Evolutionary conservation across 2,888 invertebrate genomes (phyloP).

Genomic region (Lutraria lutraria): DNA sequence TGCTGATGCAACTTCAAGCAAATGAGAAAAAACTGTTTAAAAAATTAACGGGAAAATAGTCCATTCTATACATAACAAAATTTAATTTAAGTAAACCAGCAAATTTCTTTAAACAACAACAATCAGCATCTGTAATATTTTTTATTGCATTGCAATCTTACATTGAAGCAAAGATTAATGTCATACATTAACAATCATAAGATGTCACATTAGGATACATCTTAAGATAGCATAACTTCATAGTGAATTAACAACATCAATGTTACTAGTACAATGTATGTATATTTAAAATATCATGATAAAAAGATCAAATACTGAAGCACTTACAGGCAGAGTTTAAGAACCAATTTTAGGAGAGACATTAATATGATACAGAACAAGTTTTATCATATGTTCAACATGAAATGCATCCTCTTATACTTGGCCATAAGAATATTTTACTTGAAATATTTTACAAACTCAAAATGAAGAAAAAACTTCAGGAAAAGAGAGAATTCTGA

Average conservation of each 20-base stretch:
- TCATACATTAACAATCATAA: neutral
- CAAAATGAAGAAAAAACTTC: no score
- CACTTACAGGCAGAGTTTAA: neutral
- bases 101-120: neutral
- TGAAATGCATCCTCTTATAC: no score
- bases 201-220: neutral
- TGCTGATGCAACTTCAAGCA: no score
- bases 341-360: neutral
- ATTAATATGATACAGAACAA: neutral
- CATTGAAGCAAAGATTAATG: conserved; percentile 2
- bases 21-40: no score
- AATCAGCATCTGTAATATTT: neutral
- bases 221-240: neutral
- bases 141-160: conserved; percentile 5
- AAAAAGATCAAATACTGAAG: neutral
- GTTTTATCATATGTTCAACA: no score
- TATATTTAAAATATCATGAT: neutral
- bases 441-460: no score
- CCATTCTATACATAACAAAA: no score
- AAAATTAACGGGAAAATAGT: no score
- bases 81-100: no score
- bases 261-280: neutral
- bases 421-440: no score
- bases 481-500: no score
- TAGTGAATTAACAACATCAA: neutral